Conservation (phyloP, 2,888 invertebrate species). For the Tachina lurida region DNA sequence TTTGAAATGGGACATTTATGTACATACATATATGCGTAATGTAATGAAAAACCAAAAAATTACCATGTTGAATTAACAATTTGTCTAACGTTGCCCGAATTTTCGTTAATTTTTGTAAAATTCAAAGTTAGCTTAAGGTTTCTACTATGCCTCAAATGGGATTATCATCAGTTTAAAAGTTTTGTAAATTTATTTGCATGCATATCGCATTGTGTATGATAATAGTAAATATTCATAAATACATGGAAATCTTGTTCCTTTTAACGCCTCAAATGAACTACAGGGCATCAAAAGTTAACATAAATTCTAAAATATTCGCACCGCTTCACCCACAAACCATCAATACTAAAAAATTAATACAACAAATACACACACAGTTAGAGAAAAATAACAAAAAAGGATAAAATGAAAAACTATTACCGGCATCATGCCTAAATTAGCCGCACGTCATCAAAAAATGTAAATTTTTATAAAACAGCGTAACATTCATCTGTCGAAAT, state of each 20-base stretch:
- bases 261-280: background rate
- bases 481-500: constrained; percentile 62
- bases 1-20: too few species aligned
- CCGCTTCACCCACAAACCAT: constrained; percentile 22
- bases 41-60: too few species aligned
- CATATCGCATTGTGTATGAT: too few species aligned
- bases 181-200: too few species aligned
- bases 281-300: background rate
- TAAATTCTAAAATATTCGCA: background rate
- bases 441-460: constrained; percentile 67
- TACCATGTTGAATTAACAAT: too few species aligned
- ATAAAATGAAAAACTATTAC: constrained; percentile 59
- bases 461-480: constrained; percentile 58
- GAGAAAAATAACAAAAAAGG: background rate
- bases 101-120: too few species aligned
- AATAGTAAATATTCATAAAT: too few species aligned
- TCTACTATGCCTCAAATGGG: too few species aligned
- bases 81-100: too few species aligned
- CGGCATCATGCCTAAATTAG: constrained; percentile 77
- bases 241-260: background rate
- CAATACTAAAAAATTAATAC: background rate
- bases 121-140: too few species aligned
- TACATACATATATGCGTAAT: too few species aligned
- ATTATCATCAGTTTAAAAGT: too few species aligned
- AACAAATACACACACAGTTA: constrained; percentile 5